Conservation (phyloP, 2,113 vertebrate species). For the Pelobates fuscus region DNA sequence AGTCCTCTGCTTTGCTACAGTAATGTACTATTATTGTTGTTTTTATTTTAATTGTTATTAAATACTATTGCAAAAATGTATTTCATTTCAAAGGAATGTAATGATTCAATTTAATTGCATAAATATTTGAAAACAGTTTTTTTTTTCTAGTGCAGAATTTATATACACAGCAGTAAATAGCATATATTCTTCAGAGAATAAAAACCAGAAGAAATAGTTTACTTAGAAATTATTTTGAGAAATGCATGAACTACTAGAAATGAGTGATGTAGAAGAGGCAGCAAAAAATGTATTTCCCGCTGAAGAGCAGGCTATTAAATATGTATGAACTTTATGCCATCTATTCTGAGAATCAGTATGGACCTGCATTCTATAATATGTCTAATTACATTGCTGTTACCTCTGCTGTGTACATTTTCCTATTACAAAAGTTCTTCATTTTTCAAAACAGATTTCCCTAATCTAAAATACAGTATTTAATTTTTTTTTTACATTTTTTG, state of each 20-base stretch:
- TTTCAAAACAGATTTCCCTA: neutral
- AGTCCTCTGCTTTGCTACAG: too few species aligned
- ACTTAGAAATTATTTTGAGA: slow-evolving; percentile 2
- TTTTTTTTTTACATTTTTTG: too few species aligned
- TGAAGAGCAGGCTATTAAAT: slow-evolving; percentile 30
- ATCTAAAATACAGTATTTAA: slow-evolving; percentile 14
- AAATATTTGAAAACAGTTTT: too few species aligned
- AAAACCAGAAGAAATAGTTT: neutral
- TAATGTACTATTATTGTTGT: too few species aligned
- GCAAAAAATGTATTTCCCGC: slow-evolving; percentile 19
- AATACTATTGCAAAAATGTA: too few species aligned
- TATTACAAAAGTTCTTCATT: neutral
- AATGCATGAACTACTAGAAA: slow-evolving; percentile 8
- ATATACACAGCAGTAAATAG: too few species aligned
- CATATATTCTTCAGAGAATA: neutral
- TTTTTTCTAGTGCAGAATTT: too few species aligned
- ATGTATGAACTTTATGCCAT: slow-evolving; percentile 34
- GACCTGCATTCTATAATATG: neutral
- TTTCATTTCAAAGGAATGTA: too few species aligned
- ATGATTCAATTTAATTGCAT: too few species aligned
- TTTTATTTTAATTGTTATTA: too few species aligned
- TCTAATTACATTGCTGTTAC: slow-evolving; percentile 30
- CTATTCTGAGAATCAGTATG: slow-evolving; percentile 22
- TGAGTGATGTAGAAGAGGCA: slow-evolving; percentile 17
- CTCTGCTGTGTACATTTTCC: slow-evolving; percentile 17